Percentiles rank a stretch among this genome's conserved stretches.
Conservation (phyloP, 2,888 invertebrate species). For the Polietes domitor region DNA sequence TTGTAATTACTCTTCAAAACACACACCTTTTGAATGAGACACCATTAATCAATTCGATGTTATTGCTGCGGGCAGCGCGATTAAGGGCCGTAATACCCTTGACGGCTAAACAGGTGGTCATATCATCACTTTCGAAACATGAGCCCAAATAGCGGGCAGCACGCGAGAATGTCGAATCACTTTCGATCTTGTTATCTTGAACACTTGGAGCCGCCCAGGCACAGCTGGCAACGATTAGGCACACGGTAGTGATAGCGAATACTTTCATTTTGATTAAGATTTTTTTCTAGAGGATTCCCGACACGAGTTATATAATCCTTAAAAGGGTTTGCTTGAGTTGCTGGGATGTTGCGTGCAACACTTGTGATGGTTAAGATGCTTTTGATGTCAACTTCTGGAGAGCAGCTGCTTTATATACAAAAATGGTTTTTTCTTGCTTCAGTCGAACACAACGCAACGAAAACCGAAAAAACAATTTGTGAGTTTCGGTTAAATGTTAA, state of each 20-base stretch:
- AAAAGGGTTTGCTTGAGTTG: constrained; percentile 9
- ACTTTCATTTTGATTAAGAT: constrained; percentile 77
- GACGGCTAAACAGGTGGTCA: constrained; percentile 83
- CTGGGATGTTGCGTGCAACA: constrained; percentile 73
- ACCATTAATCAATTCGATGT: constrained; percentile 83
- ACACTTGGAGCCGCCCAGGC: constrained; percentile 78
- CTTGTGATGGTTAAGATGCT: constrained; percentile 78
- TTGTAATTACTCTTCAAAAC: not conserved
- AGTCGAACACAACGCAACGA: constrained; percentile 28
- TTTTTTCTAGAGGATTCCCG: constrained; percentile 38
- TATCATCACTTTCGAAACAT: constrained; percentile 81
- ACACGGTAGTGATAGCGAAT: constrained; percentile 74
- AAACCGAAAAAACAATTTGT: constrained; percentile 60
- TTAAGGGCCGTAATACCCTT: constrained; percentile 83
- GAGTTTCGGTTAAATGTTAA: constrained; percentile 49
- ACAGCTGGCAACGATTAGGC: constrained; percentile 74
- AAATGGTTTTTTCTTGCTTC: constrained; percentile 61
- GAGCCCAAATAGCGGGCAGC: constrained; percentile 79
- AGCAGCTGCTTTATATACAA: constrained; percentile 80
- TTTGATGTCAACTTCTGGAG: constrained; percentile 79
- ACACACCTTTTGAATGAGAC: constrained; percentile 83
- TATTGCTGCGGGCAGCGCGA: constrained; percentile 82
- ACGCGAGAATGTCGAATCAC: constrained; percentile 79
- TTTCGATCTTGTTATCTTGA: constrained; percentile 81
- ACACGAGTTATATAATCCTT: constrained; percentile 48